Evolutionary conservation across 2,113 vertebrate genomes (phyloP), one percentile per base, ranked within the genome.

Genomic region (Corythornis cristatus): DNA sequence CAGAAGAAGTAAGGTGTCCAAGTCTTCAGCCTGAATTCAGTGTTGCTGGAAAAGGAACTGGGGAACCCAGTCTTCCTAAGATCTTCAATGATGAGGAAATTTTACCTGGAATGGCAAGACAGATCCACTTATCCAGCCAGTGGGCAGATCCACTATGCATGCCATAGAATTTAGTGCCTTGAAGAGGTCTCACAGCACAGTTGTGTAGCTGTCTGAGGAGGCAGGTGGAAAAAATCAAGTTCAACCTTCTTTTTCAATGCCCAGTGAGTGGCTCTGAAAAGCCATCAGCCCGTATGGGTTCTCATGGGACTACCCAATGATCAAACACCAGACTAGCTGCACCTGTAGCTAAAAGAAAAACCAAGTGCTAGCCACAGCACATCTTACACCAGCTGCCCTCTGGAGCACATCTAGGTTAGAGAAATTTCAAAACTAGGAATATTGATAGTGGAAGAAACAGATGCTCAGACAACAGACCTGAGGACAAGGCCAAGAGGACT

Each of bases 1-100:
- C 12, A 37, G n/a, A 74, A 23, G 53, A 88, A 85, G 45, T 21
- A 64, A 71, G 0, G 0, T 46, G 9, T 56, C 28, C 0, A 1
- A 68, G 13, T 56, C 50, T 42, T 56, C 62, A 58, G 29, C 21
- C 54, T 73, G 31, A 83, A 67, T 53, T 77, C 29, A 51, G 18
- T 18, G 42, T 57, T 86, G 20, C 45, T 92, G 35, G 35, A 88
- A 92, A 72, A 70, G 14, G 3, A 72, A 12, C 4, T 45, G 26
- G 5, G 11, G 3, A 70, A 65, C 40, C 40, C 15, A 22, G 12
- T 10, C 48, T n/a, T 68, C 45, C 15, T 7, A 48, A 22, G 12
- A 60, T 51, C 33, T 83, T 64, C 71, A 26, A 51, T 23, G 28
- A 71, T 42, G 12, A 15, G 12, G 14, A 77, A 70, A 54, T 58